These are phyloP conservation scores for Adrianichthys oophorus DNA, from an alignment of 2,797 vertebrate genomes.

Conservation along the genomic window DNA sequence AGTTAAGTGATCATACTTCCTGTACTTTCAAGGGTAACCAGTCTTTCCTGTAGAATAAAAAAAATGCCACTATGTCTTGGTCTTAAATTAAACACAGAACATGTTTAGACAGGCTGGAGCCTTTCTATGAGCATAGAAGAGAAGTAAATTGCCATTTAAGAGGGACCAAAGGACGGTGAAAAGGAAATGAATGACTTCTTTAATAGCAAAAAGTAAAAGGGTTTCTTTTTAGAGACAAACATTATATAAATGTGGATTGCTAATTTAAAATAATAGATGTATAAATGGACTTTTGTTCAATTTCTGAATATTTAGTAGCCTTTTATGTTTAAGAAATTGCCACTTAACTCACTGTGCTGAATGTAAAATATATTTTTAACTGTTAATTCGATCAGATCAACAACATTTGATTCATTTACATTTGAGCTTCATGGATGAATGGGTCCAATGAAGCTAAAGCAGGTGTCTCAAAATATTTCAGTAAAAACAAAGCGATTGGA, in stretches of 20 bases:
- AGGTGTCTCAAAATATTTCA: background rate
- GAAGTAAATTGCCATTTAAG: constrained; percentile 4
- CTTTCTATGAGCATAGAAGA: constrained; percentile 3
- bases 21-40: constrained; percentile 40
- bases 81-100: background rate
- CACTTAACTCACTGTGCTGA: background rate
- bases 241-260: background rate
- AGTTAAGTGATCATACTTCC: constrained; percentile 12
- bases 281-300: constrained; percentile 8
- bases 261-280: constrained; percentile 10
- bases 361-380: too few species aligned
- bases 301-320: constrained; percentile 4
- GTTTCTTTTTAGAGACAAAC: constrained; percentile 7
- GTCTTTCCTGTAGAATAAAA: constrained; percentile 11
- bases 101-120: constrained; percentile 4
- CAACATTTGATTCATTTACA: too few species aligned
- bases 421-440: too few species aligned
- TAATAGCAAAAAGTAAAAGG: background rate
- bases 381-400: too few species aligned
- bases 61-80: constrained; percentile 1
- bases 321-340: background rate
- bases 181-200: background rate
- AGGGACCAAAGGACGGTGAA: constrained; percentile 7
- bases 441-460: too few species aligned
- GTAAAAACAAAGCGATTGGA: background rate